phyloP scores from a whole-genome alignment of 2,113 vertebrate species.

The Cyprichromis sp. region DNA sequence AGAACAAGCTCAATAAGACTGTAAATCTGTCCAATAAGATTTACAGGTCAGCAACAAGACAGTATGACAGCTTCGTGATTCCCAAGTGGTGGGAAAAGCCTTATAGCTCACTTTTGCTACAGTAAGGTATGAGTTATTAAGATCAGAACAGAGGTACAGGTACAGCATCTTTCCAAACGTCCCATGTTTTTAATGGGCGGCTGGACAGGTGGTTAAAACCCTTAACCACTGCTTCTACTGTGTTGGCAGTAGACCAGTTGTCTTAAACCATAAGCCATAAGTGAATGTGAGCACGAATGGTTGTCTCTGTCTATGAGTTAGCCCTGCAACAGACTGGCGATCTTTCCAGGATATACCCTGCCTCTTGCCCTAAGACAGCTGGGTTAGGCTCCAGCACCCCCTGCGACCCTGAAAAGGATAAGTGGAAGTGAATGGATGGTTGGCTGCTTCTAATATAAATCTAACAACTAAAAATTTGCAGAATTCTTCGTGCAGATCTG shows the following conservation, averaged over 20 bases:
- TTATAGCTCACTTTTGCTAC: not conserved
- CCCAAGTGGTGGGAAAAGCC: not conserved
- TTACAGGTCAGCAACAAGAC: not conserved
- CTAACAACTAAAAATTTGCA: not conserved
- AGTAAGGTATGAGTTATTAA: not conserved
- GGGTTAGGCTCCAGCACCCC: not conserved
- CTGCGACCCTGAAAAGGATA: not conserved
- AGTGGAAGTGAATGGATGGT: not conserved
- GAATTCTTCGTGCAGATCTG: not conserved
- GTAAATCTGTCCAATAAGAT: not conserved
- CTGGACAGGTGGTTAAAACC: not conserved
- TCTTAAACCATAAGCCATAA: not conserved
- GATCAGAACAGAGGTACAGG: not conserved
- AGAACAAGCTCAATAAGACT: not conserved
- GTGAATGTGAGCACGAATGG: not conserved
- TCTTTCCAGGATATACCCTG: not conserved
- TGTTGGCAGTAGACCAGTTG: not conserved
- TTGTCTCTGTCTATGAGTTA: not conserved
- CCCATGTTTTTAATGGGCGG: not conserved
- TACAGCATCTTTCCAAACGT: not conserved
- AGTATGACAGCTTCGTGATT: not conserved
- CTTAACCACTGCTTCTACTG: not conserved
- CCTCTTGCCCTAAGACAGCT: not conserved
- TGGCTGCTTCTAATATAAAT: not conserved
- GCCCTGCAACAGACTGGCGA: not conserved